These are phyloP conservation scores for Cyrtonyx montezumae DNA, from an alignment of 2,113 vertebrate genomes.

Conservation along the genomic window DNA sequence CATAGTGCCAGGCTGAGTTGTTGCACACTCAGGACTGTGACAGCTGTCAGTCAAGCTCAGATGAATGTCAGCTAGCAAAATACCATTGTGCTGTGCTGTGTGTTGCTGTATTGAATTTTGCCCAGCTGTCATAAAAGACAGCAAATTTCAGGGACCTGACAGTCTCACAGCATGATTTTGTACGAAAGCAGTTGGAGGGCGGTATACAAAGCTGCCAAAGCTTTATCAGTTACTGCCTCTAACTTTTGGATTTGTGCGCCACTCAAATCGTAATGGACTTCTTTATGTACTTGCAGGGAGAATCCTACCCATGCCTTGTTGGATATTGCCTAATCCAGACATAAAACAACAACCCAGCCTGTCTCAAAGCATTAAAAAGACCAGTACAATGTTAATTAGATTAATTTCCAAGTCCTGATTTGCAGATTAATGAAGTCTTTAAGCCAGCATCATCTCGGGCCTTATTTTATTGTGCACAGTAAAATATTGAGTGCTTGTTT, in stretches of 20 bases:
- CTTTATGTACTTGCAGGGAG: neutral
- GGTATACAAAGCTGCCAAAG: neutral
- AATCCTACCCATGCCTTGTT: neutral
- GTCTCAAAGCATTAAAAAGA: neutral
- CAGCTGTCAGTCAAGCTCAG: neutral
- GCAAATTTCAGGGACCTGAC: neutral
- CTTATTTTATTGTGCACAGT: neutral
- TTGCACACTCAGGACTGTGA: neutral
- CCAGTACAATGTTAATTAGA: neutral
- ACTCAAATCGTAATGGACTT: neutral
- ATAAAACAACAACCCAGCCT: neutral
- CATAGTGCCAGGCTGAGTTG: neutral
- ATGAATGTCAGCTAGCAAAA: neutral
- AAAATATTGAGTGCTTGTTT: neutral
- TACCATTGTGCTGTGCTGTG: neutral
- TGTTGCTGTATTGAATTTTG: neutral
- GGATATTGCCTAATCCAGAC: neutral
- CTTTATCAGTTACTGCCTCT: neutral
- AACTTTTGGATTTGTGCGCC: neutral
- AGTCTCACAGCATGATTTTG: neutral
- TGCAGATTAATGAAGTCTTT: neutral
- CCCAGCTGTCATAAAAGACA: neutral
- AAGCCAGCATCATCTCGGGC: neutral
- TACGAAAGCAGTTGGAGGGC: neutral
- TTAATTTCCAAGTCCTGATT: neutral